A percentile compares a stretch with the other conserved stretches of the same genome.
Conservation (phyloP, 1,140 invertebrate species). For the Drosophila pandora region DNA sequence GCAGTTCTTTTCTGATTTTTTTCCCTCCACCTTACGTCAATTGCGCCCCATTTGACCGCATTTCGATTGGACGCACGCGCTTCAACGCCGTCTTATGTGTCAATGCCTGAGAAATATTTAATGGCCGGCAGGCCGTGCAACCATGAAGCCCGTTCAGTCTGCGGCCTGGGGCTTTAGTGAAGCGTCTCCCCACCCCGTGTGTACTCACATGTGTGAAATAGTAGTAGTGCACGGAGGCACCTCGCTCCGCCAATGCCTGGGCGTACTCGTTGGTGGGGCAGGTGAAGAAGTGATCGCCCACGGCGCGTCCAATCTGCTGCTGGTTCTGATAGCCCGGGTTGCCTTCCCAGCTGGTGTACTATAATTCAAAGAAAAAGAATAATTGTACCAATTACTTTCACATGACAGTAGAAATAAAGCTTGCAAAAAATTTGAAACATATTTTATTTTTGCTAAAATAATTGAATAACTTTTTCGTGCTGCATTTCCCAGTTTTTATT, state of each 20-base stretch:
- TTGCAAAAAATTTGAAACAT: no score
- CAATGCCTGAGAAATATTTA: slow-evolving; percentile 75
- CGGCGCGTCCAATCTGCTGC: slow-evolving; percentile 93
- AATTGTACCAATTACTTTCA: no score
- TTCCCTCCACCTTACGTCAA: slow-evolving; percentile 24
- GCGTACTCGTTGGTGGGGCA: slow-evolving; percentile 96
- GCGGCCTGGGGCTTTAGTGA: neutral
- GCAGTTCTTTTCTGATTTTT: slow-evolving; percentile 50
- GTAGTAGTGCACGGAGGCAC: slow-evolving; percentile 95
- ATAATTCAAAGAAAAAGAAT: slow-evolving; percentile 72
- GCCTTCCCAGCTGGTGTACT: slow-evolving; percentile 96
- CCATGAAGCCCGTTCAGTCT: neutral
- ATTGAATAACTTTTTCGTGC: no score
- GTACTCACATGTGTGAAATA: slow-evolving; percentile 95
- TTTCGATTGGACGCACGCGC: slow-evolving; percentile 70
- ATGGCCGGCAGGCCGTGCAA: slow-evolving; percentile 32
- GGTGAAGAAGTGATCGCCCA: slow-evolving; percentile 97
- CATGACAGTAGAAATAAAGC: no score
- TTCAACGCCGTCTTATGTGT: slow-evolving; percentile 71
- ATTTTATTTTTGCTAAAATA: no score
- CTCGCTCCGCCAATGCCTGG: slow-evolving; percentile 91
- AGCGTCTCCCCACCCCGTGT: neutral
- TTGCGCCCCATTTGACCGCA: slow-evolving; percentile 74
- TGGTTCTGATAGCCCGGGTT: slow-evolving; percentile 92
- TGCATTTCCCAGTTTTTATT: no score